Conservation (phyloP, 2,113 vertebrate species). For the Poeciliopsis prolifica region DNA sequence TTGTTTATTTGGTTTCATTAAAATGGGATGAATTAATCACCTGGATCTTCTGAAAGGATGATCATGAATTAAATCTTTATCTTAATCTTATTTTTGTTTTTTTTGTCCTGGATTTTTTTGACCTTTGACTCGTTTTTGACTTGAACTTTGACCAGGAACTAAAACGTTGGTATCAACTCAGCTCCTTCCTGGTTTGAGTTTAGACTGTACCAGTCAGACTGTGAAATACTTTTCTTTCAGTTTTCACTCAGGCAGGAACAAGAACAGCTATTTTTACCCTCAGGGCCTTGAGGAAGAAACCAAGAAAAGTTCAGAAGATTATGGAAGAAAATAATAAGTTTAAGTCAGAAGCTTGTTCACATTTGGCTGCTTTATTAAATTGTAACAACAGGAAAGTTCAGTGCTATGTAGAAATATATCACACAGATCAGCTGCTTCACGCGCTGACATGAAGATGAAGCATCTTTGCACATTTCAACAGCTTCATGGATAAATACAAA, state of each 20-base stretch:
- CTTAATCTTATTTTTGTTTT: no score
- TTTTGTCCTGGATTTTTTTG: neutral
- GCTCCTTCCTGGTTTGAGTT: no score
- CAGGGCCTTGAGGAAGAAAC: slow-evolving; percentile 2
- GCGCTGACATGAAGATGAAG: neutral
- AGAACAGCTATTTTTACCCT: neutral
- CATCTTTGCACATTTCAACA: neutral
- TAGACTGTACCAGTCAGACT: neutral
- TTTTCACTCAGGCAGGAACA: slow-evolving; percentile 18
- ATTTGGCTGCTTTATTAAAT: slow-evolving; percentile 11
- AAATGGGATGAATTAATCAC: no score
- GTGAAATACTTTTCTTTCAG: neutral
- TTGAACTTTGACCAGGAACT: no score
- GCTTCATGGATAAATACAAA: neutral
- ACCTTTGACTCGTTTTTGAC: neutral
- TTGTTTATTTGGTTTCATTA: no score
- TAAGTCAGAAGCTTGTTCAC: neutral
- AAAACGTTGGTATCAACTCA: no score
- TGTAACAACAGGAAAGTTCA: neutral
- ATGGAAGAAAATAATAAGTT: slow-evolving; percentile 17
- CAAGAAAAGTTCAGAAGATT: slow-evolving; percentile 9
- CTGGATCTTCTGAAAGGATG: no score
- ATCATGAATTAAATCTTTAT: no score
- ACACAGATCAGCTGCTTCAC: neutral
- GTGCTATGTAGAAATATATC: neutral